A percentile compares a stretch with the other conserved stretches of the same genome.
Conservation (phyloP, 2,888 invertebrate genomes). For the Andrena dorsata region DNA sequence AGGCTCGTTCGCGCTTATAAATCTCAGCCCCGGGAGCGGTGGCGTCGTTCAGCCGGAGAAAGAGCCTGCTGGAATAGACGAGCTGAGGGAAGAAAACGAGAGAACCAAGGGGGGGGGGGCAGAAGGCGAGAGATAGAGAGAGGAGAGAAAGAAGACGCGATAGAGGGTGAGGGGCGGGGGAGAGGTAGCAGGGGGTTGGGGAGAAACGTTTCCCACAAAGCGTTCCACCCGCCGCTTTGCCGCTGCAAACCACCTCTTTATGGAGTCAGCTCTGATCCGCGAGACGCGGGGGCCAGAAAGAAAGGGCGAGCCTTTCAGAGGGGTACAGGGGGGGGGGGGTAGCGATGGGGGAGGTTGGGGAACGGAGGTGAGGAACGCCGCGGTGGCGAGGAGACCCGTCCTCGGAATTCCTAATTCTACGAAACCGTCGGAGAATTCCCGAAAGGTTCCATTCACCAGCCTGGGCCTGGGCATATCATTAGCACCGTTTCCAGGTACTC, state of each 20-base stretch:
- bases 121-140: constrained; percentile 13
- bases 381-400: constrained; percentile 71
- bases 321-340: too few species aligned
- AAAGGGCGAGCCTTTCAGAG: constrained; percentile 27
- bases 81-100: constrained; percentile 33
- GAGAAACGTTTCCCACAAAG: constrained; percentile 74
- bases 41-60: constrained; percentile 56
- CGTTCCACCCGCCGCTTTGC: constrained; percentile 64
- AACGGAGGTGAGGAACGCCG: constrained; percentile 2
- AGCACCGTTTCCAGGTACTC: constrained; percentile 83
- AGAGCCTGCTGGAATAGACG: constrained; percentile 36
- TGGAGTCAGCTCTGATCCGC: constrained; percentile 68
- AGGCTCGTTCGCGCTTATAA: constrained; percentile 82
- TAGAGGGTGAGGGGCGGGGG: constrained; percentile 8
- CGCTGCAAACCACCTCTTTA: constrained; percentile 72
- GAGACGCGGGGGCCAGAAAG: constrained; percentile 51
- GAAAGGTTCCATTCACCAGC: constrained; percentile 83
- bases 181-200: constrained; percentile 11
- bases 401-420: constrained; percentile 85
- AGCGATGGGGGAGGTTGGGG: neutral
- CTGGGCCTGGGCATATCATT: constrained; percentile 83
- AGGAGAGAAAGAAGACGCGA: constrained; percentile 6
- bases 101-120: constrained; percentile 19
- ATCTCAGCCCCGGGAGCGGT: constrained; percentile 75
- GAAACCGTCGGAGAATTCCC: constrained; percentile 85